These are phyloP conservation scores for Solen grandis DNA, from an alignment of 1,140 invertebrate species.

Conservation along the genomic window DNA sequence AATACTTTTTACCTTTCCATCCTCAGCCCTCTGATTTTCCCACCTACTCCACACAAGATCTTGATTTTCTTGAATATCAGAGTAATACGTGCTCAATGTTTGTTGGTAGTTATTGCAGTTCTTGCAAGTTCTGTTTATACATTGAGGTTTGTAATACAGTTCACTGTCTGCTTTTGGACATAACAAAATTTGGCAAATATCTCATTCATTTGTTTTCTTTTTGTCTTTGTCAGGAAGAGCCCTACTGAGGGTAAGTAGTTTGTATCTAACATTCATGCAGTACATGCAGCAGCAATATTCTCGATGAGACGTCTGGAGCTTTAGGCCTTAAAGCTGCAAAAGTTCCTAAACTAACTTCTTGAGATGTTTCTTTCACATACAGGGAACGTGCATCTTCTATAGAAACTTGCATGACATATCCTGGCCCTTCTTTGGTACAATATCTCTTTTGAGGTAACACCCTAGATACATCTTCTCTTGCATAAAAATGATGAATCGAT, in stretches of 20 bases:
- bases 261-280: conserved; percentile 58
- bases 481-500: conserved; percentile 20
- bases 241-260: conserved; percentile 44
- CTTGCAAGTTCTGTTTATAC: conserved; percentile 3
- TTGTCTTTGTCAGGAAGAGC: conserved; percentile 25
- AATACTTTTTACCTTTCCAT: conserved; percentile 50
- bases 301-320: conserved; percentile 21
- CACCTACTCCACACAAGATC: too few species aligned
- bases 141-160: conserved; percentile 37
- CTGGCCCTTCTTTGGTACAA: conserved; percentile 52
- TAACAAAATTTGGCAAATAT: conserved; percentile 49
- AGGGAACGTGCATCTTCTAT: too few species aligned
- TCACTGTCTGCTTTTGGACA: conserved; percentile 46
- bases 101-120: conserved; percentile 10
- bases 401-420: conserved; percentile 49
- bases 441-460: conserved; percentile 18
- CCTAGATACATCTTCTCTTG: conserved; percentile 28
- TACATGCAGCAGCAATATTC: conserved; percentile 57
- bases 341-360: conserved; percentile 33
- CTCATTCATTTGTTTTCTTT: conserved; percentile 24
- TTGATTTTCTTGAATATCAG: too few species aligned
- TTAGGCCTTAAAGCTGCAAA: conserved; percentile 50
- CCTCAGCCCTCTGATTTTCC: too few species aligned
- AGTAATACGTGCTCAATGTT: conserved; percentile 25
- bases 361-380: conserved; percentile 8